Conservation (phyloP, 2,888 invertebrate genomes). For the Gnatocerus cornutus region DNA sequence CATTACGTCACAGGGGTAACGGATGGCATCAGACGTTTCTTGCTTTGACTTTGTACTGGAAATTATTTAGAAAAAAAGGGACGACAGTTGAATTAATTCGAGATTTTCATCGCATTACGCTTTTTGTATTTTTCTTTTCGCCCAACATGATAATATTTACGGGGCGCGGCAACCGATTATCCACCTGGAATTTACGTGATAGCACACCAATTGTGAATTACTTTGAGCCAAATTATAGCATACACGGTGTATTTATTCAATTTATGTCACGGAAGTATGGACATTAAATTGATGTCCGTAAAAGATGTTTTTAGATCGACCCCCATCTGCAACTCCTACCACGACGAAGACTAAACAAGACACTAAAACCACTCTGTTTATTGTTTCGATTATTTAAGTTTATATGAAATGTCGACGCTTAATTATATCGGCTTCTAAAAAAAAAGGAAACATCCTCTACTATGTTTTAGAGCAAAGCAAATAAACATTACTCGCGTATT, state of each 20-base stretch:
- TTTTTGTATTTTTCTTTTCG: no score
- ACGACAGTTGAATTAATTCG: constrained; percentile 17
- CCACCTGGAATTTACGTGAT: constrained; percentile 3
- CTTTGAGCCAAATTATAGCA: constrained; percentile 1
- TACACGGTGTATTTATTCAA: background rate
- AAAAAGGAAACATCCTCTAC: constrained; percentile 10
- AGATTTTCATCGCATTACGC: constrained; percentile 6
- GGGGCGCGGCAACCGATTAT: constrained; percentile 2
- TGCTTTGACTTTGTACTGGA: constrained; percentile 7
- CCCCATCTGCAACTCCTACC: constrained; percentile 20
- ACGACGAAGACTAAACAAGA: constrained; percentile 28
- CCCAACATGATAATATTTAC: no score
- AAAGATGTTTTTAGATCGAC: background rate
- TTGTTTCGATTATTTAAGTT: constrained; percentile 24
- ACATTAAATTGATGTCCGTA: background rate
- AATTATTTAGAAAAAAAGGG: constrained; percentile 22
- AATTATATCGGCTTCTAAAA: constrained; percentile 22
- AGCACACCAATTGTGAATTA: constrained; percentile 4
- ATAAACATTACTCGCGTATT: constrained; percentile 11
- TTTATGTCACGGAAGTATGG: background rate
- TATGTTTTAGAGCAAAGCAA: constrained; percentile 8
- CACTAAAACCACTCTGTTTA: constrained; percentile 31
- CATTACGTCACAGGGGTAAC: constrained; percentile 27
- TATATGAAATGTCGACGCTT: constrained; percentile 30
- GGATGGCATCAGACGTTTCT: constrained; percentile 32